Evolutionary conservation across 1,140 invertebrate genomes (phyloP), one percentile per base, ranked within the genome.

Genomic region (Drosophila repleta): DNA sequence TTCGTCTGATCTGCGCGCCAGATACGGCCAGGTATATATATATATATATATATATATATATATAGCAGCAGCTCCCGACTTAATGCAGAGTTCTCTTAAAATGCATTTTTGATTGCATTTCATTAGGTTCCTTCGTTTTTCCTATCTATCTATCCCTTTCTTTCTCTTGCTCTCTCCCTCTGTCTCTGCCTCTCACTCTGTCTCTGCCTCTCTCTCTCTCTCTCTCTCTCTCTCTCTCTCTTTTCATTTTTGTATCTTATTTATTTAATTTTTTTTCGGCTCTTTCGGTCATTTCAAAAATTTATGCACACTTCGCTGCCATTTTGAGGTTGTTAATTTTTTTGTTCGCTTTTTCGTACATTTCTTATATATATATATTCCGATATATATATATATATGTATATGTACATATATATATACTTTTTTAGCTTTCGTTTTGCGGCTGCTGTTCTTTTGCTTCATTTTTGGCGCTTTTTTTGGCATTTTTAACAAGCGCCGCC

Each of bases 91-190:
- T 82, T 48, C 82, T 71, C 66, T 70, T 73, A 76, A 78, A 87
- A 87, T 79, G 71, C 83, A 64, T 79, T 82, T 82, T 82, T 88
- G 79, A 87, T 87, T 87, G 83, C 83, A 87, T 87, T 87, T 87
- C 83, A 83, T 87, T 87, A 87, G 70, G 65, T 70, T 64, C 13
- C 49, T 29, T 56, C 48, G 21, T 48, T 43, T 15, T 15, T 58
- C 18, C 48, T 55, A 32, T 53, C 57, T 43, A 18, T 57, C 46
- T 20, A 2, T 43, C 17, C 18, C 39, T 17, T 4, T 17, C 39
- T 17, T 8, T 4, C 39, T 37, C 35, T 5, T 10, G 2, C 7
- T 35, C 6, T 35, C 32, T 61, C 62, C 51, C 43, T 55, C 55
- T n/a, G n/a, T n/a, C n/a, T n/a, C n/a, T n/a, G n/a, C n/a, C n/a